phyloP scores from a whole-genome alignment of 2,113 vertebrate species.

The Anser brachyrhynchus region DNA sequence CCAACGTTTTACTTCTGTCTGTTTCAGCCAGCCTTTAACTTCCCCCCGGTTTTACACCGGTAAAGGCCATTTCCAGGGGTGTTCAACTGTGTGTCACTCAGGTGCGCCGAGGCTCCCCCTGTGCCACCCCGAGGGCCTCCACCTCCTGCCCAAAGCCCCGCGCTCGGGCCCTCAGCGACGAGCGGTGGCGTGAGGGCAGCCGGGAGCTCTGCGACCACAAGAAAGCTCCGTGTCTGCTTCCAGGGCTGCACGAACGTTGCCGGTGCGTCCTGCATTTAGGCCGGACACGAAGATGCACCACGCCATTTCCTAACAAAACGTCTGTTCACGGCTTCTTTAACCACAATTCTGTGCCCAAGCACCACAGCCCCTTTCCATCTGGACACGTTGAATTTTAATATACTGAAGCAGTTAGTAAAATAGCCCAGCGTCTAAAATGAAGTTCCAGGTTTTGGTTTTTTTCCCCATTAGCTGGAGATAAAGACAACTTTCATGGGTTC shows the following conservation, averaged over 20 bases:
- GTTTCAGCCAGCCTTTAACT: not conserved
- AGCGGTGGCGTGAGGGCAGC: not conserved
- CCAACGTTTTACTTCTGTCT: not conserved
- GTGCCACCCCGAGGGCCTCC: not conserved
- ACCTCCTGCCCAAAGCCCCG: not conserved
- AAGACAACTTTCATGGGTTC: not conserved
- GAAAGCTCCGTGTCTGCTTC: not conserved
- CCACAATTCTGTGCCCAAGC: not conserved
- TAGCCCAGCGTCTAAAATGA: not conserved
- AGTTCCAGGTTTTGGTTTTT: not conserved
- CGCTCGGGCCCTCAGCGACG: not conserved
- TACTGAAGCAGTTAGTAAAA: not conserved
- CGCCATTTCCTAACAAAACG: not conserved
- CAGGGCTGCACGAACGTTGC: not conserved
- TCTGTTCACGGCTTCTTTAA: not conserved
- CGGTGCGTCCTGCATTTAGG: not conserved
- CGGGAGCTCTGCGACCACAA: fast-evolving
- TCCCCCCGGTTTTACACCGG: fast-evolving
- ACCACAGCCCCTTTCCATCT: fast-evolving
- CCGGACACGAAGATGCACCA: not conserved
- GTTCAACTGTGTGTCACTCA: too few relatives aligned
- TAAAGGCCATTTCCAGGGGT: not conserved
- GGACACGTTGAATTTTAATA: fast-evolving
- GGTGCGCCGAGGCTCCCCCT: too few relatives aligned
- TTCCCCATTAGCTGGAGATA: not conserved